Conservation (phyloP, 92 coral and sea anemone genomes). For the Hydrozoanthus gracilis region DNA sequence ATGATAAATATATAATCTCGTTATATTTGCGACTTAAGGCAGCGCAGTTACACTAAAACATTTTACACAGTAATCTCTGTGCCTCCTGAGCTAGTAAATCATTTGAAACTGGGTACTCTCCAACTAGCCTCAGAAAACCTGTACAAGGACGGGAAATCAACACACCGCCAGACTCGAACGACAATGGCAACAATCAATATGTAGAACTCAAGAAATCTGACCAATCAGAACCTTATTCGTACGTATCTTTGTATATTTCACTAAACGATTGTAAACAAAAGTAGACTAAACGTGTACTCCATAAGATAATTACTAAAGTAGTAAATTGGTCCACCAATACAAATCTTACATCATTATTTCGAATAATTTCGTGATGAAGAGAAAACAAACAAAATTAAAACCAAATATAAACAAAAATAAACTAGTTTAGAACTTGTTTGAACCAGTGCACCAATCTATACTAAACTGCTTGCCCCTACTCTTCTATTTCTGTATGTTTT, state of each 20-base stretch:
- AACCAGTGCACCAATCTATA: too few relatives aligned
- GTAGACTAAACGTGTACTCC: background rate
- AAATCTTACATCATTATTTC: too few relatives aligned
- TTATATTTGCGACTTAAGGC: background rate
- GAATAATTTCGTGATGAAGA: too few relatives aligned
- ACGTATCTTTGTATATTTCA: conserved; percentile 28
- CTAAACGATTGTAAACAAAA: background rate
- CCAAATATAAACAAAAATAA: too few relatives aligned
- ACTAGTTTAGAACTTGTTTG: too few relatives aligned
- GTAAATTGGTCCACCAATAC: too few relatives aligned
- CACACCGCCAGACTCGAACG: background rate
- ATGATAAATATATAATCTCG: too few relatives aligned
- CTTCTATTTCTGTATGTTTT: too few relatives aligned
- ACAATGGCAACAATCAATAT: background rate
- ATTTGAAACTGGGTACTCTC: conserved; percentile 3
- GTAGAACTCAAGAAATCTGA: conserved; percentile 3
- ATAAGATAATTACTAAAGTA: background rate
- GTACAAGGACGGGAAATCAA: conserved; percentile 12
- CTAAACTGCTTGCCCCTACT: too few relatives aligned
- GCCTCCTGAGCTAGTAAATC: background rate
- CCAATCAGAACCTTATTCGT: conserved; percentile 31
- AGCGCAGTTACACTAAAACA: too few relatives aligned
- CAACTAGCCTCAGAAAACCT: conserved; percentile 20
- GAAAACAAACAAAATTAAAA: too few relatives aligned
- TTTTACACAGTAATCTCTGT: background rate